These are phyloP conservation scores for Neomorphus geoffroyi DNA, from an alignment of 2,797 vertebrate genomes.

Conservation along the genomic window DNA sequence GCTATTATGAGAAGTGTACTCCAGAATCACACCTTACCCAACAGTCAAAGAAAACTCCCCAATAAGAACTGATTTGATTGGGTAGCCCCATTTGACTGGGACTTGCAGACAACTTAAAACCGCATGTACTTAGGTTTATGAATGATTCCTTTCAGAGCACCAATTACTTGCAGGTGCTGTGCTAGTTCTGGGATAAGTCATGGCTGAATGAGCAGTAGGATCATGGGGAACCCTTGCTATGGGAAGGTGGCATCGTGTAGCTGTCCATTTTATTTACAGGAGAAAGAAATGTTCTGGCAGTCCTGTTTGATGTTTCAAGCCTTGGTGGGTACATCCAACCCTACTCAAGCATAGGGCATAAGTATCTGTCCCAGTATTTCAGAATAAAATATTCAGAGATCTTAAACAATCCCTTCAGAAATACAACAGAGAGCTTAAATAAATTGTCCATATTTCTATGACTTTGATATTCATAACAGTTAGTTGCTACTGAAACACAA, in stretches of 20 bases:
- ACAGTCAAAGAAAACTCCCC: background rate
- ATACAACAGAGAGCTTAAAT: background rate
- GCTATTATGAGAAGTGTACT: background rate
- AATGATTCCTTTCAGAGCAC: background rate
- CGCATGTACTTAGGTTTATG: background rate
- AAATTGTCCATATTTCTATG: background rate
- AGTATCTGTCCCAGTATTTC: background rate
- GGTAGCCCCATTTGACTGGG: background rate
- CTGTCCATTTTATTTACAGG: background rate
- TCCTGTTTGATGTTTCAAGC: background rate
- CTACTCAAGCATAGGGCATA: background rate
- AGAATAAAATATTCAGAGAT: background rate
- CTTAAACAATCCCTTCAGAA: background rate
- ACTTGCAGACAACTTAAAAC: background rate
- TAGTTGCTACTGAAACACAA: background rate
- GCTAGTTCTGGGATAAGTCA: background rate
- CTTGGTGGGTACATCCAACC: background rate
- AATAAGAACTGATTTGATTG: background rate
- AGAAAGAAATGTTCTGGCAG: background rate
- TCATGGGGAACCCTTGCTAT: background rate
- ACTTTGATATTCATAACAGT: background rate
- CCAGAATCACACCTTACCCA: background rate
- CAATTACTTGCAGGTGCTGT: background rate
- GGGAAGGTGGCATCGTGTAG: background rate
- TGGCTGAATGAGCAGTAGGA: background rate